Evolutionary conservation across 2,113 vertebrate species (phyloP), one percentile per base, ranked within the genome.

Genomic region (Melanostigma gelatinosum): DNA sequence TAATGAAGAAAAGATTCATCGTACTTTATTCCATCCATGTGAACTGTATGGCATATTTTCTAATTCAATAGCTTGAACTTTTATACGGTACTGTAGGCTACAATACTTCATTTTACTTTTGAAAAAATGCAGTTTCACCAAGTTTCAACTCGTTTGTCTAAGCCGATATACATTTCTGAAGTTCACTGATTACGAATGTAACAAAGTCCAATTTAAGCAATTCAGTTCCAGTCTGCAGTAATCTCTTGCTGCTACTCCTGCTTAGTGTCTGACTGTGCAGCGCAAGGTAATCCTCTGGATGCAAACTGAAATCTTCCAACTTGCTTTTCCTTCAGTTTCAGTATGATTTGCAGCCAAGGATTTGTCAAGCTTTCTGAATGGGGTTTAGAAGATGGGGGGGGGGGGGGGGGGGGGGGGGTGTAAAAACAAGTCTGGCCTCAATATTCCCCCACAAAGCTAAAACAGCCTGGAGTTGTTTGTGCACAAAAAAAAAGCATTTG

Each of bases 401-500:
- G 58, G 12, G 40, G 71, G 60, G 48, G 34, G 58, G 12, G 40
- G 71, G 12, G 40, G 71, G 60, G 48, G 34, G 58, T 79, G 70
- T 71, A 69, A 82, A 84, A 82, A 83, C 75, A 80, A 72, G 72
- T 80, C 79, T 87, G 84, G 77, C 79, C 84, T 91, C 72, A 69
- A 71, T 70, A 68, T 38, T 8, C 36, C 71, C 2, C 80, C 64
- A 29, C 78, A 76, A 68, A 72, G 75, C 52, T 64, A 4, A 83
- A 75, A 40, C 16, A 27, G 65, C 67, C 67, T 46, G 72, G 60
- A 78, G 75, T 40, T 89, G 84, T 90, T 87, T 91, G 76, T 81
- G 62, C 68, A 64, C 24, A 34, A 60, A 16, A 69, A 54, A 34
- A 66, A 52, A 36, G 69, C 66, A 62, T 83, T 79, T 73, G 48